Percentiles rank a stretch among this genome's conserved stretches.
phyloP scores from a whole-genome alignment of 2,888 invertebrate species.

The Oasisia sp. region DNA sequence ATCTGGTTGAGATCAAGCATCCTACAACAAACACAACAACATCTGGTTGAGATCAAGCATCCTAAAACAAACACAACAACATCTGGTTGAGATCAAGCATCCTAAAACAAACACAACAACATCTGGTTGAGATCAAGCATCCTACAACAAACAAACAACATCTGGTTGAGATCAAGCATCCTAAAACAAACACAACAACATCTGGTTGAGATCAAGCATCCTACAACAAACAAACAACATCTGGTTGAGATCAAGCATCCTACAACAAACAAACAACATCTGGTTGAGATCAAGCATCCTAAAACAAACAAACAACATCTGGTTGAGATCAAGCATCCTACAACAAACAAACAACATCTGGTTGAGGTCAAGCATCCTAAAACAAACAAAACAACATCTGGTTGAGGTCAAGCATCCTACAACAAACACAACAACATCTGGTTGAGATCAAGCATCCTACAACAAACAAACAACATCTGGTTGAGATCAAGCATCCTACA shows the following conservation, averaged over 20 bases:
- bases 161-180: neutral
- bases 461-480: neutral
- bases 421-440: too few relatives aligned
- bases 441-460: neutral
- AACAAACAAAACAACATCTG: too few relatives aligned
- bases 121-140: neutral
- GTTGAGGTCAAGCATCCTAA: neutral
- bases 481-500: constrained; percentile 3
- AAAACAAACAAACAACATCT: too few relatives aligned
- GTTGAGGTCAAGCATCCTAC: neutral
- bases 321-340: neutral
- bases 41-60: neutral
- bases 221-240: too few relatives aligned
- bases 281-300: neutral
- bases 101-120: too few relatives aligned
- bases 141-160: too few relatives aligned
- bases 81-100: neutral
- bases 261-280: too few relatives aligned
- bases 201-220: neutral
- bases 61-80: too few relatives aligned
- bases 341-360: too few relatives aligned
- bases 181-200: too few relatives aligned
- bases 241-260: neutral
- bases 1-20: neutral
- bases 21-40: too few relatives aligned